Evolutionary conservation across 2,797 vertebrate species (phyloP).

Genomic region (Poecilia wingei): DNA sequence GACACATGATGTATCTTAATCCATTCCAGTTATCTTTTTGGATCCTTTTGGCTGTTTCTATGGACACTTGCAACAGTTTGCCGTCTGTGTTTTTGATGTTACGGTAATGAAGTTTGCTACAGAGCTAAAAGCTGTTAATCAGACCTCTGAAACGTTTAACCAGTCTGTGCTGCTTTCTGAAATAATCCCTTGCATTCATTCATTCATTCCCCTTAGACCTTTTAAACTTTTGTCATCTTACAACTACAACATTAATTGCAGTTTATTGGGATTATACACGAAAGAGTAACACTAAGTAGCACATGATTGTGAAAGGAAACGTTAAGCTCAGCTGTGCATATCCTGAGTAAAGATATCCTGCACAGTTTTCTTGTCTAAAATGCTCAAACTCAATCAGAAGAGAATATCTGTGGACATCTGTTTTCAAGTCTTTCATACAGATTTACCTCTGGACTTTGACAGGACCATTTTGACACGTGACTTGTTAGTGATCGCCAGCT

Average conservation of each 20-base stretch:
- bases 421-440: background rate
- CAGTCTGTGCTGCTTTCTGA: slow-evolving; percentile 3
- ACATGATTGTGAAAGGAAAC: background rate
- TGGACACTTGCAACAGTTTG: slow-evolving; percentile 17
- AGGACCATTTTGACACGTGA: background rate
- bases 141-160: slow-evolving; percentile 6
- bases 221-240: background rate
- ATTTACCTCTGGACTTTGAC: background rate
- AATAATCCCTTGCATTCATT: background rate
- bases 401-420: background rate
- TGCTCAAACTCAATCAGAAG: background rate
- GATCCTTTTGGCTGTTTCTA: slow-evolving; percentile 32
- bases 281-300: background rate
- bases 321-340: background rate
- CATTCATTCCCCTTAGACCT: background rate
- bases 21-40: slow-evolving; percentile 35
- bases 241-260: background rate
- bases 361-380: background rate
- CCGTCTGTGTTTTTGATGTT: slow-evolving; percentile 35
- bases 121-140: slow-evolving; percentile 39
- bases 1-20: slow-evolving; percentile 18
- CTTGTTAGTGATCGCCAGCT: background rate
- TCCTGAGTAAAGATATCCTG: background rate
- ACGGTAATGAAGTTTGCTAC: slow-evolving; percentile 22
- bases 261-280: background rate